These are phyloP conservation scores for Lethrus apterus DNA, from an alignment of 1,140 invertebrate genomes.

Conservation along the genomic window DNA sequence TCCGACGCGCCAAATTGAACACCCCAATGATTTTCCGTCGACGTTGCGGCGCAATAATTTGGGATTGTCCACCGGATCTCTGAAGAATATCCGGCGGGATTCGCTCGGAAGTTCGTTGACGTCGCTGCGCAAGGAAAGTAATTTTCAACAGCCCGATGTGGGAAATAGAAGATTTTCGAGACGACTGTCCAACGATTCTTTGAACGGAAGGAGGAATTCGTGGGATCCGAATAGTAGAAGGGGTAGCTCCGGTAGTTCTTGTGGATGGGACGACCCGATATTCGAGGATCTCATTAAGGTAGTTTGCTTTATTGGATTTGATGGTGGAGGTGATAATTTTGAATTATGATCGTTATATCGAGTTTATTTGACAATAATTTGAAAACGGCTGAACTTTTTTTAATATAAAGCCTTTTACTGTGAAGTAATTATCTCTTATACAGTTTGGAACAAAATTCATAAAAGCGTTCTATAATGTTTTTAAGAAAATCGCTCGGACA, in stretches of 20 bases:
- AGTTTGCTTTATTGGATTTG: constrained; percentile 2
- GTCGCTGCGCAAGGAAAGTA: constrained; percentile 36
- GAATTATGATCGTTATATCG: no score
- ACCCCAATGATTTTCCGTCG: constrained; percentile 60
- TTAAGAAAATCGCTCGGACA: no score
- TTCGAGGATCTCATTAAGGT: constrained; percentile 13
- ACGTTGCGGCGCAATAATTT: constrained; percentile 52
- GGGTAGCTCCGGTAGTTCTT: constrained; percentile 48
- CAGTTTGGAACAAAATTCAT: no score
- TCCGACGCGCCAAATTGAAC: constrained; percentile 50
- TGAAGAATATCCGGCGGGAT: constrained; percentile 43
- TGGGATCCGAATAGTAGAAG: constrained; percentile 59
- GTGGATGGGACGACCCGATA: constrained; percentile 47
- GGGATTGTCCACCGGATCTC: constrained; percentile 49
- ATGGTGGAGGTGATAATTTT: no score
- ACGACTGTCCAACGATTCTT: constrained; percentile 61
- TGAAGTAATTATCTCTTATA: no score
- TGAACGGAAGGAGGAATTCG: constrained; percentile 60
- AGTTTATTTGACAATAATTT: no score
- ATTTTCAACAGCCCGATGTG: constrained; percentile 22
- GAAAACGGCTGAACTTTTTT: no score
- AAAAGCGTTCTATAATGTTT: no score
- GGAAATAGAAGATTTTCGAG: constrained; percentile 31
- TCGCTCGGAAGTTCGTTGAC: constrained; percentile 38
- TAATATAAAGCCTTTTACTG: no score